Percentiles rank a stretch among this genome's conserved stretches.
phyloP scores from a whole-genome alignment of 2,888 invertebrate genomes.

The Serrognathus titanus region DNA sequence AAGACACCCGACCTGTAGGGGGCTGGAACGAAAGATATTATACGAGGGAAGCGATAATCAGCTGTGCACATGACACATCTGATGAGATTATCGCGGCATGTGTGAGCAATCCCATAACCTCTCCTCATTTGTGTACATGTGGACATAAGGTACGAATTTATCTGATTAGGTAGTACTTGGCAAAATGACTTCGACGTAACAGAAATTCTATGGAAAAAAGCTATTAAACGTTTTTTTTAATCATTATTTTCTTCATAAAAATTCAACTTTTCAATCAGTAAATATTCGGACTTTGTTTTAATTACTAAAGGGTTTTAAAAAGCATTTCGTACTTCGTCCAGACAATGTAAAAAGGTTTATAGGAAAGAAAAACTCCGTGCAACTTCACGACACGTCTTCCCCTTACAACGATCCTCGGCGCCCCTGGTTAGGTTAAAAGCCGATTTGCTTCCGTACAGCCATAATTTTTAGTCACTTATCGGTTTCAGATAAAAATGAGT shows the following conservation, averaged over 20 bases:
- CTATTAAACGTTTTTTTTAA: too few relatives aligned
- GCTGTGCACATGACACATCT: slow-evolving; percentile 42
- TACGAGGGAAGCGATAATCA: slow-evolving; percentile 27
- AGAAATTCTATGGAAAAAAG: too few relatives aligned
- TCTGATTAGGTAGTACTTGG: slow-evolving; percentile 8
- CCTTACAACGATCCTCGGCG: too few relatives aligned
- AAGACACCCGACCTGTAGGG: background rate
- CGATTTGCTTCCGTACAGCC: too few relatives aligned
- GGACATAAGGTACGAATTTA: slow-evolving; percentile 12
- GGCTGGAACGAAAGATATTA: slow-evolving; percentile 1
- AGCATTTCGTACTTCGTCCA: background rate
- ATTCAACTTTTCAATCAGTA: too few relatives aligned
- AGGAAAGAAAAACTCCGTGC: too few relatives aligned
- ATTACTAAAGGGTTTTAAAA: background rate
- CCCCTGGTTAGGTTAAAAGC: too few relatives aligned
- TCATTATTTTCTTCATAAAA: too few relatives aligned
- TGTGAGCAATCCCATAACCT: slow-evolving; percentile 28
- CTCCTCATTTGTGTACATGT: slow-evolving; percentile 9
- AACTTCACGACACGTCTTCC: too few relatives aligned
- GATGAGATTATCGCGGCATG: slow-evolving; percentile 41
- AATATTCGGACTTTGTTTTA: background rate
- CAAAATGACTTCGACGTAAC: background rate
- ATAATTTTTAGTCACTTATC: too few relatives aligned
- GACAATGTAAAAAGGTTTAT: background rate
- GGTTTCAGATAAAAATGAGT: too few relatives aligned